These are phyloP conservation scores for Sibirionetta formosa DNA, from an alignment of 2,797 vertebrate genomes.

Conservation along the genomic window DNA sequence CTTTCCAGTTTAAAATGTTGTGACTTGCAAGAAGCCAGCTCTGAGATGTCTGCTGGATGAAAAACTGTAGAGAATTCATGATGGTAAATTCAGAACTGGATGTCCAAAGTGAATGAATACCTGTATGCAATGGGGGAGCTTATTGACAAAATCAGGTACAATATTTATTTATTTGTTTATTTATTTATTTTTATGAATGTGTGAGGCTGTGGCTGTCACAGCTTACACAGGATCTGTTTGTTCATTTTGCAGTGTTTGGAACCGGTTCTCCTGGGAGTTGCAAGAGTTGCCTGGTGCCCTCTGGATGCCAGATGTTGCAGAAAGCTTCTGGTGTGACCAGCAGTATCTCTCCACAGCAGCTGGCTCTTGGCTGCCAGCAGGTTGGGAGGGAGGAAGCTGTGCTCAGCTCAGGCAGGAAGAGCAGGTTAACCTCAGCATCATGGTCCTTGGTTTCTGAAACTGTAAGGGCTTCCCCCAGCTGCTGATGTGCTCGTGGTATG, in stretches of 20 bases:
- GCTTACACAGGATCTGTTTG: background rate
- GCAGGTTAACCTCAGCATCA: background rate
- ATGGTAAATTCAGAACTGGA: background rate
- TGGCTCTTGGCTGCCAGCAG: rapidly evolving
- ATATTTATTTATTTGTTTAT: background rate
- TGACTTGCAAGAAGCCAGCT: background rate
- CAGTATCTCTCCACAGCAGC: background rate
- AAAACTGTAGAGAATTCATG: background rate
- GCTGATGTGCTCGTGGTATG: background rate
- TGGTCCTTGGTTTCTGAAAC: background rate
- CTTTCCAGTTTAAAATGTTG: background rate
- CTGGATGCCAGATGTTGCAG: background rate
- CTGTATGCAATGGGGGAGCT: background rate
- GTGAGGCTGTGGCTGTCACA: background rate
- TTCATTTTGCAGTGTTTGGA: background rate
- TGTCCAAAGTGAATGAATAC: background rate
- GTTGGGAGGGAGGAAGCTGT: background rate
- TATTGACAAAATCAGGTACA: background rate
- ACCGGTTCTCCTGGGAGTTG: background rate
- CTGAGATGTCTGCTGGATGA: background rate
- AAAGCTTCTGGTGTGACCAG: background rate
- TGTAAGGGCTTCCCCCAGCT: background rate
- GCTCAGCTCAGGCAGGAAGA: background rate
- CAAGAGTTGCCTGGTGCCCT: background rate
- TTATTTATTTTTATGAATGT: background rate